Conservation (phyloP, 2,113 vertebrate species). For the Scortum barcoo region DNA sequence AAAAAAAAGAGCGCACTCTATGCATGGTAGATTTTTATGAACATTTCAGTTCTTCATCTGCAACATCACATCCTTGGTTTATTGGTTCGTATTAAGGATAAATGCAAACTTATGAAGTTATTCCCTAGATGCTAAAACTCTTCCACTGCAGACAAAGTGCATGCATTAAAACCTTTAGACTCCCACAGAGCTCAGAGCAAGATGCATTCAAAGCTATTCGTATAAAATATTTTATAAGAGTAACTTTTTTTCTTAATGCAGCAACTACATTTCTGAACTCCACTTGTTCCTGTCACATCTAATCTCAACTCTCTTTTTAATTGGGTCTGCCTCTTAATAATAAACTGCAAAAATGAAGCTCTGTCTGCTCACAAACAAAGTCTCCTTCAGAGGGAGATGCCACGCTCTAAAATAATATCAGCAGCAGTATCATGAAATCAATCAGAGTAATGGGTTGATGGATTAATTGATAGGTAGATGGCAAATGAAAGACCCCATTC, state of each 20-base stretch:
- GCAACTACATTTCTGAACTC: not conserved
- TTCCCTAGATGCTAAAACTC: not conserved
- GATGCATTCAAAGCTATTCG: not conserved
- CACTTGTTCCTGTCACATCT: not conserved
- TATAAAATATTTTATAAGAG: not conserved
- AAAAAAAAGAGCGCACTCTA: not conserved
- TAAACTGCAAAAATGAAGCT: not conserved
- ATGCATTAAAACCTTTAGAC: not conserved
- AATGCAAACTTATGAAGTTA: not conserved
- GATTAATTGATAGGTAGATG: conserved; percentile 6
- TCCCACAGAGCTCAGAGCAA: not conserved
- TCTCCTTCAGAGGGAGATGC: too few species aligned
- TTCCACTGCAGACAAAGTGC: not conserved
- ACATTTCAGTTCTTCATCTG: not conserved
- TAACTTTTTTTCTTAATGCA: not conserved
- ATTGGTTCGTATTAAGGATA: too few species aligned
- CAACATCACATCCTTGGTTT: too few species aligned
- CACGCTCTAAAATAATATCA: not conserved
- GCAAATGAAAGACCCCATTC: conserved; percentile 18
- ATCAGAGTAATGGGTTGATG: conserved; percentile 10
- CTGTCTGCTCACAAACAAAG: not conserved
- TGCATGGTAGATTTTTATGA: not conserved
- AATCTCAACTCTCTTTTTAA: not conserved
- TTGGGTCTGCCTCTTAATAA: not conserved
- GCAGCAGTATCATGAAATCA: not conserved